Percentiles rank a stretch among this genome's conserved stretches.
These are phyloP conservation scores for Spongilla lacustris DNA, from an alignment of 37 sponge, comb jelly and placozoan genomes.

Conservation along the genomic window DNA sequence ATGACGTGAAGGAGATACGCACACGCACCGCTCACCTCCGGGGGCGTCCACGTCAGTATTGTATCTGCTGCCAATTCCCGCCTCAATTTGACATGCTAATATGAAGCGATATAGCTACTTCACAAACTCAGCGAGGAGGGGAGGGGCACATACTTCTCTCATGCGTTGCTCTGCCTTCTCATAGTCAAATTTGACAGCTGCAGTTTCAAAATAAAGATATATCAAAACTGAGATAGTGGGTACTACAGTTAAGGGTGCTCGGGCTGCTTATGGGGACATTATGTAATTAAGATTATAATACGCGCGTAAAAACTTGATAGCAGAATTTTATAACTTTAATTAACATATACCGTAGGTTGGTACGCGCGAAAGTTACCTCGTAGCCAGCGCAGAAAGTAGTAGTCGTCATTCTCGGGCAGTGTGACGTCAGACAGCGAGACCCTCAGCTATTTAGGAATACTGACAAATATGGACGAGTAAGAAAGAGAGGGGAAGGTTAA, in stretches of 20 bases:
- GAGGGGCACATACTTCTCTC: slow-evolving; percentile 44
- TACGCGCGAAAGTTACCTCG: too few relatives aligned
- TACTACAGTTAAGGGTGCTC: too few relatives aligned
- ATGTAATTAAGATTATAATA: too few relatives aligned
- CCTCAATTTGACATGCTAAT: slow-evolving; percentile 56
- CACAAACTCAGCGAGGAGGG: neutral
- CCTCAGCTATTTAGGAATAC: too few relatives aligned
- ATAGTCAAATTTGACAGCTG: slow-evolving; percentile 64
- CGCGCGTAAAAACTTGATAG: too few relatives aligned
- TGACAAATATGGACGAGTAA: too few relatives aligned
- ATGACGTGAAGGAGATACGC: neutral
- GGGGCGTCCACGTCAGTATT: slow-evolving; percentile 43
- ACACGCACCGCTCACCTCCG: slow-evolving; percentile 34
- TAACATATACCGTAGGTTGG: too few relatives aligned
- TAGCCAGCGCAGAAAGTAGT: slow-evolving; percentile 52
- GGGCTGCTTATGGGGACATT: too few relatives aligned
- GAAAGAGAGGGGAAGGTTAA: slow-evolving; percentile 18
- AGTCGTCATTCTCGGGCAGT: slow-evolving; percentile 29
- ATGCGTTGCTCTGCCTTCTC: slow-evolving; percentile 49
- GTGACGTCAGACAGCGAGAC: too few relatives aligned
- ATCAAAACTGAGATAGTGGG: too few relatives aligned
- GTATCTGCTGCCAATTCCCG: slow-evolving; percentile 33
- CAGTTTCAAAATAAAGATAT: too few relatives aligned
- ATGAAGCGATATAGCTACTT: neutral
- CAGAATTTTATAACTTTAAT: too few relatives aligned